Base-by-base conservation (phyloP, 2,888 invertebrate genomes). In the Dolomedes plantarius region DNA sequence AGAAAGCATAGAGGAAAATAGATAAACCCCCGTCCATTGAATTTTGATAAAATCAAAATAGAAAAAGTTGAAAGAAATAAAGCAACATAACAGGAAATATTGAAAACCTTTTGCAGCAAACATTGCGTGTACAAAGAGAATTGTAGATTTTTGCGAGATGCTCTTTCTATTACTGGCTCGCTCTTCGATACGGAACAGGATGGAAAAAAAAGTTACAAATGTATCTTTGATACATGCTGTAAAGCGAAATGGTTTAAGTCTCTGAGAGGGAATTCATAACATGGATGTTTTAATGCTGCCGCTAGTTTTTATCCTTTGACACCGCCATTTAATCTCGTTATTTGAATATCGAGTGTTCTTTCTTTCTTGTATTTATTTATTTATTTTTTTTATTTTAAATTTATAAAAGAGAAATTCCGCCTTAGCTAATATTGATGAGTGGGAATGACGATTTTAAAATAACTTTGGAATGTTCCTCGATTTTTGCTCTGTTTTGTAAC, bases 31-130 rank as follows among this genome's bases (percentile, higher is more conserved):
- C 46, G 23, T 77, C 65, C 83, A 85, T 85, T 85, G 83, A 85
- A 85, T 85, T 85, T 72, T 65, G 83, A 85, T 85, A 85, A 85
- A 77, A 85, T 77, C 83, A 85, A 77, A 85, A 50, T 67, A 56
- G 73, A 77, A 77, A 77, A 71, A 76, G 64, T 23, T n/a, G 16
- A 28, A 29, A 62, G 31, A 27, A 39, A 41, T 29, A 76, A 69
- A 62, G 65, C 56, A 28, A 32, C 36, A 31, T 16, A 29, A 56
- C 31, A 28, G n/a, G 83, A 85, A 73, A 77, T 77, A 85, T 85
- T 85, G 83, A 85, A 78, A 85, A 85, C 23, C 31, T 65, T 28
- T 28, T n/a, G n/a, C 29, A 3, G 16, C 29, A 65, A 29, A 31
- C 65, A 77, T 85, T 56, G 73, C 83, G 83, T 77, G 83, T 31